Evolutionary conservation across 1,140 invertebrate species (phyloP), one percentile per base, ranked within the genome.

Genomic region (Eupeodes corollae): DNA sequence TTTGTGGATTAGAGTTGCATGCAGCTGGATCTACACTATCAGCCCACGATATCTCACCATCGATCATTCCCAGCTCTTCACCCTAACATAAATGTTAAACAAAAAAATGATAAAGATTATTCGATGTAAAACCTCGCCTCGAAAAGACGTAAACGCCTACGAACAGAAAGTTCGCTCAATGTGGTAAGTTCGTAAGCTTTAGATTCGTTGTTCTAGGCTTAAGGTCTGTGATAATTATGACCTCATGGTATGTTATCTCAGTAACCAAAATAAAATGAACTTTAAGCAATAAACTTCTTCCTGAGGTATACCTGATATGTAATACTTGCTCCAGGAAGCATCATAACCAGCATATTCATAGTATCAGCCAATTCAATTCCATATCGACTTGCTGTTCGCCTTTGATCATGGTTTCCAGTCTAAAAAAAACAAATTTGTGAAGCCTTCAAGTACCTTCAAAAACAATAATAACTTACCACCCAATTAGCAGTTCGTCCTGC

Each of bases 31-130:
- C 52, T 5, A 51, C 46, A 16, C 72, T 75, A 11, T 74, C 66
- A 40, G 70, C 57, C 67, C 68, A 78, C 1, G 58, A 59, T 0
- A 74, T 60, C 3, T 50, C 48, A 3, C 71, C 76, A 63, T 87
- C 75, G 12, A 70, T 62, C 80, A 88, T 86, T 0, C 79, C 85
- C 35, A 88, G 76, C 64, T 89, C 86, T 64, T 88, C 85, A 12
- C 85, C 86, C 70, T 85, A 57, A 16, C 44, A 38, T 31, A 15
- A 12, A 44, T 42, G n/a, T n/a, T n/a, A n/a, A n/a, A n/a, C n/a
- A n/a, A n/a, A n/a, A n/a, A n/a, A n/a, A n/a, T 35, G 14, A 35
- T 5, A n/a, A 6, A n/a, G 12, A 35, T n/a, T 5, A n/a, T 35
- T 35, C 34, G 14, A 35, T n/a, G 10, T 5, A 35, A n/a, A 35